Conservation (phyloP, 2,888 invertebrate genomes). For the Chesias legatella region DNA sequence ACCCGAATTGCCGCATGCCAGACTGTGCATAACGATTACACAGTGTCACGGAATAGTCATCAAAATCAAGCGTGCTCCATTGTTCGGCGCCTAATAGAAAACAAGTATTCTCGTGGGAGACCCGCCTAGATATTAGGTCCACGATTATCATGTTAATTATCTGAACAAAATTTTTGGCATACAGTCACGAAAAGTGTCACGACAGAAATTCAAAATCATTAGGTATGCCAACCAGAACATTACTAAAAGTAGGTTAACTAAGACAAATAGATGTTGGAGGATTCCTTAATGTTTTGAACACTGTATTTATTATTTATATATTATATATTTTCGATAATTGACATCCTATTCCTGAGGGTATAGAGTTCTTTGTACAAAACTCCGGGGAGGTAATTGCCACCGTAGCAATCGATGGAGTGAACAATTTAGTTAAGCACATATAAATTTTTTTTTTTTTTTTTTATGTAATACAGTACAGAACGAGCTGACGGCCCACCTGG, state of each 20-base stretch:
- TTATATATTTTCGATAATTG: no score
- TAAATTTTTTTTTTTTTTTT: no score
- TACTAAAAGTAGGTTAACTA: constrained; percentile 52
- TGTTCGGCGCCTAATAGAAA: constrained; percentile 24
- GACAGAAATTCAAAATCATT: constrained; percentile 47
- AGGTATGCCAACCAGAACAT: constrained; percentile 41
- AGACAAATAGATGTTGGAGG: constrained; percentile 50
- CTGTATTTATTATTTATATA: no score
- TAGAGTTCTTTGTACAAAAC: no score
- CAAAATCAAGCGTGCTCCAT: constrained; percentile 28
- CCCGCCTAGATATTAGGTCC: constrained; percentile 3
- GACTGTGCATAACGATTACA: constrained; percentile 24
- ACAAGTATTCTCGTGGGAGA: constrained; percentile 33
- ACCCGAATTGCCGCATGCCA: constrained; percentile 25
- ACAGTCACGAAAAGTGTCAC: constrained; percentile 46
- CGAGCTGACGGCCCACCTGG: no score
- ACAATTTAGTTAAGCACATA: no score
- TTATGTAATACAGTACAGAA: no score
- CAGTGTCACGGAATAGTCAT: constrained; percentile 30
- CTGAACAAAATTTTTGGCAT: constrained; percentile 47
- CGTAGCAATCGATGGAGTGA: no score
- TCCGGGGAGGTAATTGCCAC: no score
- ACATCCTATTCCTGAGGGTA: no score
- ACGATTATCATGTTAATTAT: constrained; percentile 38
- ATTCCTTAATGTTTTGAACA: constrained; percentile 33